A percentile compares a stretch with the other conserved stretches of the same genome.
Conservation (phyloP, 2,888 invertebrate species). For the Mesochorus sp. region DNA sequence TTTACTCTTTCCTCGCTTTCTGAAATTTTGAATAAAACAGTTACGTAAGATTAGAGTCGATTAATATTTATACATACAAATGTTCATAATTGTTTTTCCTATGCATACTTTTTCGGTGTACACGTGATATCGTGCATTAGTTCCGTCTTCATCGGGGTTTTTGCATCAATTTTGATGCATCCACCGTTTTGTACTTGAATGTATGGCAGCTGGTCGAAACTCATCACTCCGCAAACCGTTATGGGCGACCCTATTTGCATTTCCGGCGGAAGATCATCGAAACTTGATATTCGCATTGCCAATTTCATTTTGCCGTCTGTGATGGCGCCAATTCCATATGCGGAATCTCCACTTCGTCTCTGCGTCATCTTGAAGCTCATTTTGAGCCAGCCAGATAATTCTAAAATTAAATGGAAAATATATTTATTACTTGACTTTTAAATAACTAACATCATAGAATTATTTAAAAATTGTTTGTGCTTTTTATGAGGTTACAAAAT, state of each 20-base stretch:
- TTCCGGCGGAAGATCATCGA: not conserved
- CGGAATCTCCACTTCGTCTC: conserved; percentile 1
- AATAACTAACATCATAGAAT: not conserved
- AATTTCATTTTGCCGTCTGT: not conserved
- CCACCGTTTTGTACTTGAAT: not conserved
- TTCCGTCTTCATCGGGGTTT: not conserved
- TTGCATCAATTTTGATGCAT: not conserved
- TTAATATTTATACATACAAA: too few relatives aligned
- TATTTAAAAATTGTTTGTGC: not conserved
- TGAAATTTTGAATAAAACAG: too few relatives aligned
- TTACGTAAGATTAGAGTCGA: too few relatives aligned
- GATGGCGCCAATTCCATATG: conserved; percentile 11
- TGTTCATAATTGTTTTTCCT: too few relatives aligned
- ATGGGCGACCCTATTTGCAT: not conserved
- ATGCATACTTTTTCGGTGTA: conserved; percentile 25
- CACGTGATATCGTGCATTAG: conserved; percentile 5
- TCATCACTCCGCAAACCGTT: not conserved
- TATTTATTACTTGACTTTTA: not conserved
- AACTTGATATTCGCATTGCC: conserved; percentile 14
- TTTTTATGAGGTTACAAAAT: not conserved
- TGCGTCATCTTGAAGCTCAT: not conserved
- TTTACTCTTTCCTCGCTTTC: too few relatives aligned
- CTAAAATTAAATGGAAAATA: not conserved
- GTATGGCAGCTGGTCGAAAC: not conserved
- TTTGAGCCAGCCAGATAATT: conserved; percentile 12